phyloP scores from a whole-genome alignment of 2,888 invertebrate genomes.

The Spilarctia lutea region DNA sequence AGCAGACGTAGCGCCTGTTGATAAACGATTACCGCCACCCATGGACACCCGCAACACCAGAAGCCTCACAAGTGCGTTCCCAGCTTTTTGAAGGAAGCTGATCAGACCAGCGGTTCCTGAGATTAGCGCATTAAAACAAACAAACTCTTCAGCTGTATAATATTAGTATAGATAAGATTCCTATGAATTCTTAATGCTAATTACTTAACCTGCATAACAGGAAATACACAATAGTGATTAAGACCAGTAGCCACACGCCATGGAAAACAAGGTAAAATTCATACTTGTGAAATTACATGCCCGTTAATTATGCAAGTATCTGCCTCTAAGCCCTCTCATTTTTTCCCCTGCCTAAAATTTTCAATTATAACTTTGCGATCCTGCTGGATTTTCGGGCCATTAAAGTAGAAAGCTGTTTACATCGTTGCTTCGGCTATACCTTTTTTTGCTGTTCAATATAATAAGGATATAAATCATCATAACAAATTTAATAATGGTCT shows the following conservation, averaged over 20 bases:
- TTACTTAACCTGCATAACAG: neutral
- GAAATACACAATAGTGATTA: neutral
- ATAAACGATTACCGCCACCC: too few species aligned
- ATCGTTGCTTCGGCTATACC: neutral
- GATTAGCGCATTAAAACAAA: too few species aligned
- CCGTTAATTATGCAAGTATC: constrained; percentile 32
- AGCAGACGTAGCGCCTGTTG: too few species aligned
- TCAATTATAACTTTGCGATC: constrained; percentile 19
- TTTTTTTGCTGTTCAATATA: neutral
- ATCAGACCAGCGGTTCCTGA: too few species aligned
- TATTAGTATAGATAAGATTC: too few species aligned
- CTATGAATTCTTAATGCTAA: neutral
- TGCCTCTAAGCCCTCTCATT: constrained; percentile 13
- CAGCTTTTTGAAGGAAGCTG: too few species aligned
- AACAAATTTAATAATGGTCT: neutral
- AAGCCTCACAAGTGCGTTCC: too few species aligned
- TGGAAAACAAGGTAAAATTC: constrained; percentile 2
- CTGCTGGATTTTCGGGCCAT: constrained; percentile 16
- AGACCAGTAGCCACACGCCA: neutral
- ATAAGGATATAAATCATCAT: neutral
- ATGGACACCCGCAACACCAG: too few species aligned
- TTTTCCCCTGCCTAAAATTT: constrained; percentile 22
- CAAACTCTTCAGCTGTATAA: too few species aligned
- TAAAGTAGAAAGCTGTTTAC: constrained; percentile 7
- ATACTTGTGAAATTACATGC: constrained; percentile 24